Evolutionary conservation across 1,140 invertebrate species (phyloP), one percentile per base, ranked within the genome.

Genomic region (Myzus persicae): DNA sequence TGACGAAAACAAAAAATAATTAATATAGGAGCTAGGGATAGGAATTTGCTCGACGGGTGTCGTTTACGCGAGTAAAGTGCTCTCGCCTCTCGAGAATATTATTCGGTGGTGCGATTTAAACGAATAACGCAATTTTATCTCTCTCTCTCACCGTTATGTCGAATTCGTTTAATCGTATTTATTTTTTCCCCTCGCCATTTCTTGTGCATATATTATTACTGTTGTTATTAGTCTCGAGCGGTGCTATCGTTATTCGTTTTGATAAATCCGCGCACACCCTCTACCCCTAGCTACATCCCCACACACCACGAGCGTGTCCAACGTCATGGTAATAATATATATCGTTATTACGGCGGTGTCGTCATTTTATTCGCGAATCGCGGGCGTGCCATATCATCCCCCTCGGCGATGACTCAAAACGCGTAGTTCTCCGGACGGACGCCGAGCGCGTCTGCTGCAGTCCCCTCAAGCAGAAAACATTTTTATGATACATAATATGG

Each of bases 401-500:
- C 82, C 82, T 84, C 82, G 82, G 38, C 82, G 82, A 84, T 84
- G 82, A 84, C 82, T 84, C 82, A 84, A 84, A 84, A 84, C 24
- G 22, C 24, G 59, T 67, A n/a, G 31, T 67, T 67, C 59, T 67
- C 59, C 5, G 31, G 59, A 67, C n/a, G 31, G n/a, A n/a, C 59
- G 59, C 59, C 31, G n/a, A 67, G 59, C 31, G 59, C 59, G 4
- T 67, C 59, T 67, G 59, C 31, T n/a, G 59, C 59, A 67, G 11
- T 67, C 31, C 59, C 59, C 59, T 67, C 31, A n/a, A 31, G 31
- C 59, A 67, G 31, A 67, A 67, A 67, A 67, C 31, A 67, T 67
- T 67, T 67, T 67, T n/a, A n/a, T n/a, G n/a, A 67, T 67, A n/a
- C 59, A 59, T 59, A 67, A 18, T 54, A 54, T 54, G 9, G 59